Conservation (phyloP, 1,140 invertebrate genomes). For the Diprion similis region DNA sequence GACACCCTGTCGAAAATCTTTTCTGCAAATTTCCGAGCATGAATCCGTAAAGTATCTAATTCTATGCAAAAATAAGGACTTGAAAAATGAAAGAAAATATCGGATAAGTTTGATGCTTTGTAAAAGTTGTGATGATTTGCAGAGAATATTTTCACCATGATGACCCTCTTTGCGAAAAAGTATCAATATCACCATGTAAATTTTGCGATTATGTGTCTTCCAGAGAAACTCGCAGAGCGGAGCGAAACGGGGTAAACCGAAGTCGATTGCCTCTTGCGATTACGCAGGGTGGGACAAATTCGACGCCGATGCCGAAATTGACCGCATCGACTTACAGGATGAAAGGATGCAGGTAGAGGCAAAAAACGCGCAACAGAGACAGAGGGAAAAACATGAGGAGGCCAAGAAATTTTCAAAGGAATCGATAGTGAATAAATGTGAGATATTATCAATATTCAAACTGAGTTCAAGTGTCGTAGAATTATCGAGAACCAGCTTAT, state of each 20-base stretch:
- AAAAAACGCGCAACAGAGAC: constrained; percentile 45
- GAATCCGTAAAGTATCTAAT: too few relatives aligned
- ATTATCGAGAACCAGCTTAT: too few relatives aligned
- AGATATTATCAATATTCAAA: background rate
- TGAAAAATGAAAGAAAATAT: too few relatives aligned
- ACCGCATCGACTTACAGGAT: constrained; percentile 70
- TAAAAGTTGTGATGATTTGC: too few relatives aligned
- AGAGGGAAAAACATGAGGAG: constrained; percentile 32
- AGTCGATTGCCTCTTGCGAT: constrained; percentile 63
- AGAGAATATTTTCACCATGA: background rate
- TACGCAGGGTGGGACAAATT: constrained; percentile 75
- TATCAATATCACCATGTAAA: constrained; percentile 18
- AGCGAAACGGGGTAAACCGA: constrained; percentile 25
- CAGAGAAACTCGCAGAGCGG: constrained; percentile 22
- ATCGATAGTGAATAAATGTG: constrained; percentile 41
- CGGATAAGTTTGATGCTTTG: too few relatives aligned
- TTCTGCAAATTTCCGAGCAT: background rate
- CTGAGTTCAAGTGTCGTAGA: too few relatives aligned
- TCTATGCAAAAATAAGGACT: too few relatives aligned
- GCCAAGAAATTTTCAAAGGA: constrained; percentile 42
- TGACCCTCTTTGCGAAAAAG: background rate
- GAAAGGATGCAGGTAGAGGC: constrained; percentile 58
- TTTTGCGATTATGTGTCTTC: constrained; percentile 9
- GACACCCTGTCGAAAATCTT: constrained; percentile 17
- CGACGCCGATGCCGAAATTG: constrained; percentile 71